phyloP scores from a whole-genome alignment of 2,797 vertebrate genomes.

The Tokudaia muenninki region DNA sequence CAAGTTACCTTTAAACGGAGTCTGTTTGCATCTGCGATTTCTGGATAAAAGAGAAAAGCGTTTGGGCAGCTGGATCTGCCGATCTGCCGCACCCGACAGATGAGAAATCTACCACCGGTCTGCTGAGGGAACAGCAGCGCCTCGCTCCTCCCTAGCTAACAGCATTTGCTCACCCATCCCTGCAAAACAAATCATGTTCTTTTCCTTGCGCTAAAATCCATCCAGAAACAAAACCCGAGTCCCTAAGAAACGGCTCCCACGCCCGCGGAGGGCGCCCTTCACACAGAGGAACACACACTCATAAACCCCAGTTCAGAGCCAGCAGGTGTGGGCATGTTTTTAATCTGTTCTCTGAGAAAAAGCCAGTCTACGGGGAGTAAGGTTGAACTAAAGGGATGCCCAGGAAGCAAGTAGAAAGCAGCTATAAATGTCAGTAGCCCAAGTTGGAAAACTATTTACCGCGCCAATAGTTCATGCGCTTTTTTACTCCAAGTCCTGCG shows the following conservation, averaged over 20 bases:
- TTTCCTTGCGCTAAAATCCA: slow-evolving; percentile 67
- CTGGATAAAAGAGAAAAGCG: neutral
- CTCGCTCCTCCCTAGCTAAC: slow-evolving; percentile 65
- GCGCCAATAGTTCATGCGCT: neutral
- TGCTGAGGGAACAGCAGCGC: slow-evolving; percentile 51
- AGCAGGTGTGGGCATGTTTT: neutral
- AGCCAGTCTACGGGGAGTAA: neutral
- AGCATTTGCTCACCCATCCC: slow-evolving; percentile 66
- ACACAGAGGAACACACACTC: neutral
- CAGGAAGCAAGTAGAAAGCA: neutral
- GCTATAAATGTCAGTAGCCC: neutral
- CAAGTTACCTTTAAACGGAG: slow-evolving; percentile 61
- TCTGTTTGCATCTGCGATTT: slow-evolving; percentile 29
- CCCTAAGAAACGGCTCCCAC: slow-evolving; percentile 45
- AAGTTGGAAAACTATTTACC: slow-evolving; percentile 73
- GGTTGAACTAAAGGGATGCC: neutral
- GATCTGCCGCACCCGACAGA: slow-evolving; percentile 43
- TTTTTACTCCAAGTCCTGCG: neutral
- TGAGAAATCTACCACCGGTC: neutral
- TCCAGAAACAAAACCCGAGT: slow-evolving; percentile 47
- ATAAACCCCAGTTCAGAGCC: slow-evolving; percentile 16
- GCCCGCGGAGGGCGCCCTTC: slow-evolving; percentile 59
- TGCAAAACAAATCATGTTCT: slow-evolving; percentile 68
- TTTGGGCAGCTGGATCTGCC: neutral
- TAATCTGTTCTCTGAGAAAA: slow-evolving; percentile 31